Base-by-base conservation (phyloP, 2,888 invertebrate genomes). In the Zaprionus obscuricornis region DNA sequence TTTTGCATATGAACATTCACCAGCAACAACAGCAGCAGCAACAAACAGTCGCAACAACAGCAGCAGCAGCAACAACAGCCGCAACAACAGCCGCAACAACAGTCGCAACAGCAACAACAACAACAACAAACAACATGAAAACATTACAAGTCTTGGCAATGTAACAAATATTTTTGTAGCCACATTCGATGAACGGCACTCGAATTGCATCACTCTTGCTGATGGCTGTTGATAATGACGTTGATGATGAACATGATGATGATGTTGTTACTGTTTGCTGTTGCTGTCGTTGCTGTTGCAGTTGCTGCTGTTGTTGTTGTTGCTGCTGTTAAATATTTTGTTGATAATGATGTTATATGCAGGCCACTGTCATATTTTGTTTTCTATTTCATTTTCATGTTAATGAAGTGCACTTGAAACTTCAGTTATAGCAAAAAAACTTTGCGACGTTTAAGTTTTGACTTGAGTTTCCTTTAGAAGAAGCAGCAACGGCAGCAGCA, bases 111-210 rank as follows among this genome's bases (percentile, higher is more conserved):
- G 27, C 31, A 31, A 31, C 31, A 37, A 6, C n/a, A 37, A 37
- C 20, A 22, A 34, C n/a, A n/a, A n/a, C n/a, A n/a, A n/a, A n/a
- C n/a, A n/a, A n/a, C n/a, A n/a, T n/a, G n/a, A n/a, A 37, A 24
- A 24, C 42, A 17, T 64, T 65, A 51, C 71, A 40, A 24, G 46
- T 49, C 77, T 85, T 79, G 81, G 85, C 81, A 81, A 75, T 81
- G 84, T 85, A 81, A 81, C 73, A 79, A 83, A 83, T 83, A 74
- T 63, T 68, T 69, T n/a, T 43, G 26, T 63, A 73, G 74, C 71
- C 85, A 59, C 76, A 70, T 49, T 51, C 54, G 58, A 64, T 70
- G 65, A 49, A 33, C 49, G 33, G 29, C 55, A 58, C 59, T 74
- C 60, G 39, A 54, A 57, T 73, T 73, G 76, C 73, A 75, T 75